Conservation (phyloP, 2,888 invertebrate species). For the Sphaerophoria taeniata region DNA sequence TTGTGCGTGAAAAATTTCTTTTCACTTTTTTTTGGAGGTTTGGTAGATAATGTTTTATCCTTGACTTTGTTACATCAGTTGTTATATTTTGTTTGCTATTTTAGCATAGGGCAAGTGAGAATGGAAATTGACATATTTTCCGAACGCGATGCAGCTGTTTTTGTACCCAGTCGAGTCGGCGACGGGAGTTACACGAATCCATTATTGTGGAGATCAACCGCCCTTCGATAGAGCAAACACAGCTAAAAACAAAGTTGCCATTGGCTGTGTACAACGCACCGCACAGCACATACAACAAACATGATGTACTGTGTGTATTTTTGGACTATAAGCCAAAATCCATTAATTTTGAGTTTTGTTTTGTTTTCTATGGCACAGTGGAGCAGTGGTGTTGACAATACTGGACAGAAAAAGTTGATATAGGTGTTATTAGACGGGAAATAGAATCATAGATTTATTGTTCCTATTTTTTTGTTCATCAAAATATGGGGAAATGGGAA, state of each 20-base stretch:
- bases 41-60: neutral
- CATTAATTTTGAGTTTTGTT: slow-evolving; percentile 41
- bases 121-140: slow-evolving; percentile 43
- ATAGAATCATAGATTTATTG: no score
- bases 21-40: neutral
- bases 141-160: neutral
- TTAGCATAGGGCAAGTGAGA: slow-evolving; percentile 11
- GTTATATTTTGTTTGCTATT: neutral
- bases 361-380: neutral
- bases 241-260: slow-evolving; percentile 5
- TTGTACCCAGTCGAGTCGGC: neutral
- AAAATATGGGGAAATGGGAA: no score
- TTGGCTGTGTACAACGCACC: slow-evolving; percentile 9
- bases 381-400: neutral
- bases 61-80: slow-evolving; percentile 18
- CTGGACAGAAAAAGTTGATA: neutral
- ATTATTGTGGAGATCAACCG: slow-evolving; percentile 25
- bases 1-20: slow-evolving; percentile 13
- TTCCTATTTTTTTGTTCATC: no score
- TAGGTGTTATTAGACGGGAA: no score
- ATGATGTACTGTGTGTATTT: slow-evolving; percentile 41
- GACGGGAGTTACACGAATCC: neutral
- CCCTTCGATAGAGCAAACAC: slow-evolving; percentile 3
- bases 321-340: slow-evolving; percentile 55
- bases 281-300: slow-evolving; percentile 21